Evolutionary conservation across 2,797 vertebrate genomes (phyloP), one percentile per base, ranked within the genome.

Genomic region (Hapalemur alaotrensis): DNA sequence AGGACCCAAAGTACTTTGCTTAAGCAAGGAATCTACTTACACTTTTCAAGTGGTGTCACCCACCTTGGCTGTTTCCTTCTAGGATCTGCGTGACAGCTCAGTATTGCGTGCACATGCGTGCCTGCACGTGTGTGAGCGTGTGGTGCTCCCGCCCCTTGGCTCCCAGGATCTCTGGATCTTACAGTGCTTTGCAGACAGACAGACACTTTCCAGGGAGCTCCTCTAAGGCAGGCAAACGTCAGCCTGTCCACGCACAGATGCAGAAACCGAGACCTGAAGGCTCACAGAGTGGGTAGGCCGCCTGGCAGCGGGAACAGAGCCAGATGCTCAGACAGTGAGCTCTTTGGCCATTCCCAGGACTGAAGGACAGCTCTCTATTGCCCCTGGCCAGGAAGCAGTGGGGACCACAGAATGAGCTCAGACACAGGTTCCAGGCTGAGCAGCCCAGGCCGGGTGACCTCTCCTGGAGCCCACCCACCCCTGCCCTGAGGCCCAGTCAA

Each of bases 61-160:
- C 4, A 8, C 48, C 9, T 9, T 13, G 43, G 28, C 38, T 22
- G 22, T 59, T 84, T 35, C 43, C 25, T 79, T 43, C 59, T 28
- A 5, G 30, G 25, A 46, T 4, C 61, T 25, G 7, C 70, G 57
- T 2, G 25, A 23, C 35, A 11, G 12, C 7, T 4, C n/a, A 28
- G 30, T 73, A 38, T 22, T 17, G 3, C 3, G 22, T 25, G 28
- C 3, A 4, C 4, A 12, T 4, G 15, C 25, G 11, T 54, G 9
- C 48, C 22, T n/a, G 43, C 41, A 10, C 1, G 32, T 20, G 20
- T 2, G 10, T 0, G 1, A 0, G 2, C 2, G 32, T 20, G 65
- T 20, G 69, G 30, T 41, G 9, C 50, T 79, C 63, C 25, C 61
- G 70, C n/a, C 18, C 23, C 70, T 63, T 9, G 41, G 48, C 28